Base-by-base conservation (phyloP, 1,140 invertebrate genomes). In the Drosophila gunungcola region DNA sequence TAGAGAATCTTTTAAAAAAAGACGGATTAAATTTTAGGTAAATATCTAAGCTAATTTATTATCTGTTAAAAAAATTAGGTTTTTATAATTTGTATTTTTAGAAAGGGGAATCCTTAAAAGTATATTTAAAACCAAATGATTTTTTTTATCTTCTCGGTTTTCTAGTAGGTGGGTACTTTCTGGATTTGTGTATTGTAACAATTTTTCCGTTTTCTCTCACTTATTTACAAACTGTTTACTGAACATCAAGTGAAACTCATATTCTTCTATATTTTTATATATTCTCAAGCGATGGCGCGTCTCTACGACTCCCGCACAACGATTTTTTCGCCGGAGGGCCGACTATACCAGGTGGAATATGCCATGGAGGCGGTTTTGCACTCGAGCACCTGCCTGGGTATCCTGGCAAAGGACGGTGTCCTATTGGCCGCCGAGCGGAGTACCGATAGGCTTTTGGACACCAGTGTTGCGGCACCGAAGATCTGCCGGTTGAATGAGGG, bases 311-410 rank as follows among this genome's bases (percentile, higher is more conserved):
- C 49, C 3, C 95, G 98, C 92, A 99, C 98, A 38, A 99, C 99
- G 21, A 99, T 99, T 74, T 99, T 99, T 92, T 99, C 98, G 11
- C 99, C 99, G 0, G 99, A 99, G 95, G 98, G 97, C 45, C 96
- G 99, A 58, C 94, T 99, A 2, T 99, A 99, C 93, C 99, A 99
- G 93, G 99, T 99, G 4, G 99, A 99, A 93, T 99, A 99, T 96
- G 99, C 99, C 3, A 99, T 99, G 98, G 99, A 99, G 94, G 99
- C 99, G 67, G 99, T 99, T 85, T 98, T 98, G 85, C 98, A 99
- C 94, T 99, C 99, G 32, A 99, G 98, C 32, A 99, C 98, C 36
- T 99, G 98, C 90, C 94, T 99, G 4, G 99, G 97, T 38, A 99
- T 99, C 84, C 93, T 99, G 60, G 98, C 98, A 4, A 96, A 96